Conservation (phyloP, 2,113 vertebrate genomes). For the Atherinomorus stipes region DNA sequence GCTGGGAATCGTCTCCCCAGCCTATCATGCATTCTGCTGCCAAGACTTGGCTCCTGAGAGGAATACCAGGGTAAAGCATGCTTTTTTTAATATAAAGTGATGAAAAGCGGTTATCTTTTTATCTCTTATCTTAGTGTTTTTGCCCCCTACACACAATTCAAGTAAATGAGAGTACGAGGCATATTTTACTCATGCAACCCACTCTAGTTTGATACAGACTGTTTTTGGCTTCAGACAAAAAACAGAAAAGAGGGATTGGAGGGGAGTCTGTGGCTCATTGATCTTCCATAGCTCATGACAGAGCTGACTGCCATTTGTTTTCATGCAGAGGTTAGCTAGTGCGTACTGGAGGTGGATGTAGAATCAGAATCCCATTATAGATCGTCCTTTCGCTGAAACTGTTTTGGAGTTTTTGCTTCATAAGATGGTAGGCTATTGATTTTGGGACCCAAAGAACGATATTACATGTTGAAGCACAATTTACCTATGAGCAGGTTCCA, state of each 20-base stretch:
- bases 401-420: constrained; percentile 30
- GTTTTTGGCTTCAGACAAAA: no score
- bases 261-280: constrained; percentile 49
- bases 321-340: constrained; percentile 54
- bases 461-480: constrained; percentile 1
- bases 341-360: constrained; percentile 44
- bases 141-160: constrained; percentile 9
- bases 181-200: constrained; percentile 33
- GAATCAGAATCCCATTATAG: constrained; percentile 64
- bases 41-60: constrained; percentile 59
- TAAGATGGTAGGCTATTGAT: constrained; percentile 50
- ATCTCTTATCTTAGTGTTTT: constrained; percentile 34
- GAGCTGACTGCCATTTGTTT: constrained; percentile 59
- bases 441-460: neutral
- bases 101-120: constrained; percentile 31
- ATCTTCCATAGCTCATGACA: constrained; percentile 45
- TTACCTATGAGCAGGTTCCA: neutral
- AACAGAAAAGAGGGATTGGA: constrained; percentile 11
- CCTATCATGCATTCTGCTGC: constrained; percentile 63
- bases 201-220: constrained; percentile 30
- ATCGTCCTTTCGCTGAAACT: constrained; percentile 48
- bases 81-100: constrained; percentile 13
- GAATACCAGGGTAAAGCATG: constrained; percentile 54
- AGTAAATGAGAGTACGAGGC: neutral
- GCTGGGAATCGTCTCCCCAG: constrained; percentile 58